A percentile compares a stretch with the other conserved stretches of the same genome.
phyloP scores from a whole-genome alignment of 2,113 vertebrate genomes.

The Takifugu bimaculatus region DNA sequence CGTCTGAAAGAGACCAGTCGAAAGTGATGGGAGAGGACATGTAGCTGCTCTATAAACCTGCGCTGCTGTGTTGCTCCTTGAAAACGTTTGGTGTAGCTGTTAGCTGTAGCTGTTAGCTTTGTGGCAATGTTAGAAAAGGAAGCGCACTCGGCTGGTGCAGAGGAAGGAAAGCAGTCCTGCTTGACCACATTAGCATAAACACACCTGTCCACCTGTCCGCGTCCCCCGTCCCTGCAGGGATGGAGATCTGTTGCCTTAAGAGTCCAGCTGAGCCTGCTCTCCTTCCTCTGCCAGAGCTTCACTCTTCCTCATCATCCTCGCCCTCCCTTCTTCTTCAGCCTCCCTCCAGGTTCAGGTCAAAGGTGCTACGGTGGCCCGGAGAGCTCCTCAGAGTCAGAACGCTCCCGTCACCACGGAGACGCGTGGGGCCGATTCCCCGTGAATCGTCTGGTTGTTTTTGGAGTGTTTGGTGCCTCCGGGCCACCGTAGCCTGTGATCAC shows the following conservation, averaged over 20 bases:
- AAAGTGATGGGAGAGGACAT: too few species aligned
- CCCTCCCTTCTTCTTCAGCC: slow-evolving; percentile 13
- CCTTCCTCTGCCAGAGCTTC: slow-evolving; percentile 12
- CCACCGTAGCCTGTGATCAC: slow-evolving; percentile 6
- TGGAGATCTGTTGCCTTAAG: slow-evolving; percentile 58
- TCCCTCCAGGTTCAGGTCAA: slow-evolving; percentile 30
- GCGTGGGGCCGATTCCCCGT: too few species aligned
- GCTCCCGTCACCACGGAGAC: too few species aligned
- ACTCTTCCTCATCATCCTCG: background rate
- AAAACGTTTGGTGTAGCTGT: too few species aligned
- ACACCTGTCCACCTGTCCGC: background rate
- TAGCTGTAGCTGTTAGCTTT: background rate
- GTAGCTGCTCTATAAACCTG: too few species aligned
- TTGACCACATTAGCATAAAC: background rate
- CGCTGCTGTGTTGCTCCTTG: too few species aligned
- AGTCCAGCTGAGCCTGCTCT: slow-evolving; percentile 35
- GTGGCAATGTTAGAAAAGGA: background rate
- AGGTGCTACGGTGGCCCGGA: slow-evolving; percentile 6
- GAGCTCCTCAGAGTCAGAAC: background rate
- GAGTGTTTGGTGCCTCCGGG: slow-evolving; percentile 2
- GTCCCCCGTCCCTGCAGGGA: slow-evolving; percentile 29
- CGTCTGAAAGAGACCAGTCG: too few species aligned
- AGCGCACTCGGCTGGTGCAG: slow-evolving; percentile 7
- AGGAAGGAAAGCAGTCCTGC: too few species aligned
- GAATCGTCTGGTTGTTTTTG: background rate